These are phyloP conservation scores for Mormyrops attenuatus DNA, from an alignment of 2,797 vertebrate genomes.

Conservation along the genomic window DNA sequence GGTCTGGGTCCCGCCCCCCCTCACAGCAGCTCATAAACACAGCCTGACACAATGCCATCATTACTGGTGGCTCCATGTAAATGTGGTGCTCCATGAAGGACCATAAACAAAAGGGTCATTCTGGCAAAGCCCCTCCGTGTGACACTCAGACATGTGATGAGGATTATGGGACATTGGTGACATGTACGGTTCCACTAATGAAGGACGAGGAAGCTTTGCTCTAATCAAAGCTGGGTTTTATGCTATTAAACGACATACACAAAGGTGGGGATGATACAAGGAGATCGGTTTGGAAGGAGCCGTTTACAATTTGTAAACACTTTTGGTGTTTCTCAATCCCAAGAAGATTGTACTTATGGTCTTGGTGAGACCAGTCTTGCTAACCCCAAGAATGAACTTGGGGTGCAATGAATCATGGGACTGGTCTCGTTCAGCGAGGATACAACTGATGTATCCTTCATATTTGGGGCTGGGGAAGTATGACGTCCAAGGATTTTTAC, in stretches of 20 bases:
- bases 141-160: constrained; percentile 36
- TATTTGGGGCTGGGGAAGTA: background rate
- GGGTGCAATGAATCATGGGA: background rate
- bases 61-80: background rate
- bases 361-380: background rate
- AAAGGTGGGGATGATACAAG: background rate
- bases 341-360: background rate
- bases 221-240: constrained; percentile 32
- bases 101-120: background rate
- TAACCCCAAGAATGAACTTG: background rate
- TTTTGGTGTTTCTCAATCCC: background rate
- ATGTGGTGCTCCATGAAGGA: background rate
- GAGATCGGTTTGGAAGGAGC: background rate
- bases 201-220: constrained; percentile 30
- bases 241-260: background rate
- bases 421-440: background rate
- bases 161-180: constrained; percentile 36
- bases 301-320: background rate
- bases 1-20: background rate
- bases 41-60: background rate
- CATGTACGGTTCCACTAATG: constrained; percentile 48
- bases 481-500: background rate
- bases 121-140: background rate
- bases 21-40: background rate
- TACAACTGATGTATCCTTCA: background rate